Base-by-base conservation (phyloP, 2,888 invertebrate species). In the Eurois occulta region DNA sequence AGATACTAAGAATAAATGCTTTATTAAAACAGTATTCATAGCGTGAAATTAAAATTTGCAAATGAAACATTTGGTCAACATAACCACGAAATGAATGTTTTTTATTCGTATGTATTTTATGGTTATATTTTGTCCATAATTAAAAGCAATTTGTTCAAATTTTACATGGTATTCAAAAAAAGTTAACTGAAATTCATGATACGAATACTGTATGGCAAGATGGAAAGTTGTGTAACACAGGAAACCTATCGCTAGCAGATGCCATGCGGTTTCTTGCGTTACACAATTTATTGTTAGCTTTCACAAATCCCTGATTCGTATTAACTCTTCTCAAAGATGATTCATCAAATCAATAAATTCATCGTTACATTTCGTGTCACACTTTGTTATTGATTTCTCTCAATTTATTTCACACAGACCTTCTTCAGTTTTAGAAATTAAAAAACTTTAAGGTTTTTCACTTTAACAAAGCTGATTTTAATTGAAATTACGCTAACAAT, bases 11-110 rank as follows among this genome's bases (percentile, higher is more conserved):
- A 70, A 69, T 55, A 21, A 46, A 28, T 58, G 13, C 28, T 72
- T 68, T 32, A 72, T 64, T 43, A 67, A 81, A 89, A 90, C 88
- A 92, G 92, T 91, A 90, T 92, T 90, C 92, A 93, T 87, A 90
- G 88, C 93, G 94, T 93, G 93, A 87, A 85, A 89, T 64, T 8
- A n/a, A 48, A 75, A 69, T 16, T 21, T 32, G 16, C 0, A 24
- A 46, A 24, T 28, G 46, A n/a, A 43, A 52, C 21, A 55, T 16
- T 28, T 24, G 1, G 21, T 46, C 35, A 35, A 38, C 32, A 0
- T 28, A 55, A 38, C 46, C 11, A 32, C 16, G 28, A 32, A 48
- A 48, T 4, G 7, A 78, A 77, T 43, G 18, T 32, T 6, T 16
- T 28, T 28, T 32, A 32, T 21, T 62, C 62, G 35, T 62, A 21